Conservation (phyloP, 64 coral and sea anemone genomes). For the Montipora cactus region DNA sequence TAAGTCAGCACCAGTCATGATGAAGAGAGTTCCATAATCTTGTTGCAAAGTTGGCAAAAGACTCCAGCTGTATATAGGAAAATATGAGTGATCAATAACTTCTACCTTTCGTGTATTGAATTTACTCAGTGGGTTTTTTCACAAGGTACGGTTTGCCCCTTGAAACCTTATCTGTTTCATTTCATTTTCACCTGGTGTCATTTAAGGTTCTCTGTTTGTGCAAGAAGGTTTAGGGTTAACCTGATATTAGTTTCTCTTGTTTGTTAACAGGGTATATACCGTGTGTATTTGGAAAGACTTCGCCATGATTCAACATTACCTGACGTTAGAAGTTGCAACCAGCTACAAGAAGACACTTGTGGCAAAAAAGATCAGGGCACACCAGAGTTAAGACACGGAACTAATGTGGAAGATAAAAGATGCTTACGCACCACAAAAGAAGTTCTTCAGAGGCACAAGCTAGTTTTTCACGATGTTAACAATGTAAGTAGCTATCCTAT, state of each 20-base stretch:
- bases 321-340: not conserved
- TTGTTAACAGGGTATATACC: conserved; percentile 54
- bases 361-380: not conserved
- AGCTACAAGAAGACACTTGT: not conserved
- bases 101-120: no score
- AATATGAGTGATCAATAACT: no score
- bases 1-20: no score
- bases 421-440: conserved; percentile 32
- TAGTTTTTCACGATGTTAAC: conserved; percentile 67
- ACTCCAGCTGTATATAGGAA: no score
- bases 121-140: no score
- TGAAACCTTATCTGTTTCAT: no score
- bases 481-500: conserved; percentile 6
- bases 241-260: not conserved
- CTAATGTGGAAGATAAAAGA: not conserved
- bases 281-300: conserved; percentile 51
- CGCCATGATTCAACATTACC: not conserved
- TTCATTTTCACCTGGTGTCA: not conserved
- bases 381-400: not conserved
- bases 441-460: conserved; percentile 39
- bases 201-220: not conserved
- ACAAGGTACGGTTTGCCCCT: no score
- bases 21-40: no score
- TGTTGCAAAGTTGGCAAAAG: no score
- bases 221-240: not conserved